A percentile compares a stretch with the other conserved stretches of the same genome.
These are phyloP conservation scores for Agriopis leucophaearia DNA, from an alignment of 2,888 invertebrate species.

Conservation along the genomic window DNA sequence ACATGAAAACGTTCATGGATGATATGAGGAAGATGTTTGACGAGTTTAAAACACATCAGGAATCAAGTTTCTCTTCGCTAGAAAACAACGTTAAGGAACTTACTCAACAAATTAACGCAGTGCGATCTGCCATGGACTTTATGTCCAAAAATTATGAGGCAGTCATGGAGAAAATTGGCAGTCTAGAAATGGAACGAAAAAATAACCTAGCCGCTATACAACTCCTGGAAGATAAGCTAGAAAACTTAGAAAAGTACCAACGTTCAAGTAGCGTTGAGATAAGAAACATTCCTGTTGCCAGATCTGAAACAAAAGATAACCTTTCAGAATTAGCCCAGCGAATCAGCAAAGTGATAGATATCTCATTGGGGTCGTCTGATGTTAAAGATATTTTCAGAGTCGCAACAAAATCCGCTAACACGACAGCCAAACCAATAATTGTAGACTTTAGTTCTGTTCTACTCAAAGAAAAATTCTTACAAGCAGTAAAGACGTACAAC, in stretches of 20 bases:
- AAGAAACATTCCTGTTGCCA: not conserved
- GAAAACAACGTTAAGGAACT: not conserved
- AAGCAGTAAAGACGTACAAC: not conserved
- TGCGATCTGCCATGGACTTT: not conserved
- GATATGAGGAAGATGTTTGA: no score
- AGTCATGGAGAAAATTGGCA: not conserved
- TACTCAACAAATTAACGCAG: not conserved
- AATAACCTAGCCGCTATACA: not conserved
- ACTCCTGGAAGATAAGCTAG: not conserved
- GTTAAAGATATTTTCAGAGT: not conserved
- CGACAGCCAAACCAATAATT: not conserved
- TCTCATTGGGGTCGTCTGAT: not conserved
- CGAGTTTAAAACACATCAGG: no score
- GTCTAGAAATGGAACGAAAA: not conserved
- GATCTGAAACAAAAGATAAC: not conserved
- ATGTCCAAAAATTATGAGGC: not conserved
- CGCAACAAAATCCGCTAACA: not conserved
- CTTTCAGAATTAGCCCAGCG: not conserved
- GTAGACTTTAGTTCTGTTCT: not conserved
- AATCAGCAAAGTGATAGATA: not conserved
- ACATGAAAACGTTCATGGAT: no score
- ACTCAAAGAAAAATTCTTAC: not conserved
- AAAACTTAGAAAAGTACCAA: not conserved
- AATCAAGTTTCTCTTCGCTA: no score
- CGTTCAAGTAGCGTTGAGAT: not conserved